Percentiles rank a stretch among this genome's conserved stretches.
These are phyloP conservation scores for Leptestheria dahalacensis DNA, from an alignment of 1,140 invertebrate species.

Conservation along the genomic window DNA sequence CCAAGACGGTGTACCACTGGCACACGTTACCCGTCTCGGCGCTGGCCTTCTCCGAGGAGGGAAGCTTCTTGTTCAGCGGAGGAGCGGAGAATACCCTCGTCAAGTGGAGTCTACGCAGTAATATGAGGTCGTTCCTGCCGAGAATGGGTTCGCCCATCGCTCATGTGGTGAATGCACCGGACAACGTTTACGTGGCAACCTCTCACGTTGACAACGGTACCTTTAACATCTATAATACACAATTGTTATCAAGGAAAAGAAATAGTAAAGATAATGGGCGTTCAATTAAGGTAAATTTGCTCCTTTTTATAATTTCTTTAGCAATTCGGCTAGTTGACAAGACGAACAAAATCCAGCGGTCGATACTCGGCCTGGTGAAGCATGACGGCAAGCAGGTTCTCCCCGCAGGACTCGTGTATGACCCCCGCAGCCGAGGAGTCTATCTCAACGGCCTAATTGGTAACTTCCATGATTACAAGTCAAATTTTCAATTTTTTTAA, in stretches of 20 bases:
- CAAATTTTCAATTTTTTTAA: too few species aligned
- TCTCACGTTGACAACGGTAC: constrained; percentile 57
- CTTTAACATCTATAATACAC: constrained; percentile 12
- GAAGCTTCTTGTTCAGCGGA: constrained; percentile 51
- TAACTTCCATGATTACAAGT: constrained; percentile 50
- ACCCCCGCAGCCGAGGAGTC: constrained; percentile 46
- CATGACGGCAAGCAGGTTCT: constrained; percentile 29
- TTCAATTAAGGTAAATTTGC: too few species aligned
- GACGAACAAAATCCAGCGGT: constrained; percentile 37
- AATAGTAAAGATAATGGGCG: constrained; percentile 10
- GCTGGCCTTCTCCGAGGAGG: constrained; percentile 49
- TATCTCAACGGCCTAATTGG: constrained; percentile 61
- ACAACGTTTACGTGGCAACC: constrained; percentile 46
- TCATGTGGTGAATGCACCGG: constrained; percentile 45
- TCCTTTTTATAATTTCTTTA: constrained; percentile 25
- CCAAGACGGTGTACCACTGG: constrained; percentile 55
- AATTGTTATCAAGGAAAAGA: constrained; percentile 2
- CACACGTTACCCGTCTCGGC: constrained; percentile 55
- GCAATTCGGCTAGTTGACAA: constrained; percentile 49
- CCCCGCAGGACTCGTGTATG: constrained; percentile 46
- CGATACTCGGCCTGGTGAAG: constrained; percentile 35
- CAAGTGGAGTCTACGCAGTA: constrained; percentile 47
- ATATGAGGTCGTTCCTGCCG: constrained; percentile 48
- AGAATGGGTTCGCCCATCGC: constrained; percentile 51
- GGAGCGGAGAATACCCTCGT: constrained; percentile 63